Evolutionary conservation across 2,888 invertebrate genomes (phyloP).

Genomic region (Zelleria hepariella): DNA sequence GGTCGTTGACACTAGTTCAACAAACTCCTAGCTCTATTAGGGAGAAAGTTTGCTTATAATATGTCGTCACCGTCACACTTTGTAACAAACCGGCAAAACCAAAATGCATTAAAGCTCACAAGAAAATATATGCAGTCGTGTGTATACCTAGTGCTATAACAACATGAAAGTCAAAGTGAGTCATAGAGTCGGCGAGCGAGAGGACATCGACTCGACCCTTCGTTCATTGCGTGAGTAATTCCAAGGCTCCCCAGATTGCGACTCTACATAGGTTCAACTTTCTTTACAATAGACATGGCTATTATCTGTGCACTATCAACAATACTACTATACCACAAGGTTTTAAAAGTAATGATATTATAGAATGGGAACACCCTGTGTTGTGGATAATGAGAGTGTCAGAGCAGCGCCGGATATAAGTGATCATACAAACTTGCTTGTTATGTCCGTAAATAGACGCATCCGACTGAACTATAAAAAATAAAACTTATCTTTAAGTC

Average conservation of each 20-base stretch:
- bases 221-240: background rate
- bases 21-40: background rate
- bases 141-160: background rate
- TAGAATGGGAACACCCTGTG: no score
- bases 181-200: background rate
- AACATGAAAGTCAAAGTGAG: slow-evolving; percentile 2
- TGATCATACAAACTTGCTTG: slow-evolving; percentile 7
- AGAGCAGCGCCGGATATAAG: slow-evolving; percentile 18
- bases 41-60: background rate
- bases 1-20: slow-evolving; percentile 18
- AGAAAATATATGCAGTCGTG: no score
- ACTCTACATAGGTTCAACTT: background rate
- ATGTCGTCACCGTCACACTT: background rate
- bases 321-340: no score
- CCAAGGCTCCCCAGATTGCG: background rate
- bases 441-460: slow-evolving; percentile 20
- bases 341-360: no score
- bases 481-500: slow-evolving; percentile 18
- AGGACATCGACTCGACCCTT: slow-evolving; percentile 2
- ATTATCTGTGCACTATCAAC: no score
- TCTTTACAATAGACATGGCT: background rate
- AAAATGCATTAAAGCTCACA: background rate
- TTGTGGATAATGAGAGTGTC: background rate
- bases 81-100: background rate
- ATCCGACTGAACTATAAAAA: slow-evolving; percentile 26